Percentiles rank a stretch among this genome's conserved stretches.
These are phyloP conservation scores for Bubo blakistoni DNA, from an alignment of 2,113 vertebrate species.

Conservation along the genomic window DNA sequence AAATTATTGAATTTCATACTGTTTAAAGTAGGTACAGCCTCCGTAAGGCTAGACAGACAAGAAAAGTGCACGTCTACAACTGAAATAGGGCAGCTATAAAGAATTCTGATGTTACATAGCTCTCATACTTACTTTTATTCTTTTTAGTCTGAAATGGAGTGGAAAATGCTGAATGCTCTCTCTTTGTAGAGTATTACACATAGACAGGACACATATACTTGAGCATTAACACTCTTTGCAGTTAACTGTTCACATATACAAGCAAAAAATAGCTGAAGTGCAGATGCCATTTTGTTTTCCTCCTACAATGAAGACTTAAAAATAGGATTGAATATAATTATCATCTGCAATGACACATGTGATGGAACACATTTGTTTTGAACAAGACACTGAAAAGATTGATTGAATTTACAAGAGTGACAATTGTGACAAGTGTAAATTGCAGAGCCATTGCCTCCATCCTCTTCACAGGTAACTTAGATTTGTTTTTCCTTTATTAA, in stretches of 20 bases:
- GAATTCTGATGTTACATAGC: neutral
- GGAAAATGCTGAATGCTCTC: neutral
- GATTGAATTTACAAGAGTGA: neutral
- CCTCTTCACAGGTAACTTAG: neutral
- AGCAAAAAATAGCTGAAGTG: neutral
- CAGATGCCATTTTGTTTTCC: conserved; percentile 18
- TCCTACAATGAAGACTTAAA: conserved; percentile 3
- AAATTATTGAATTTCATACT: neutral
- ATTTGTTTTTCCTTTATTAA: neutral
- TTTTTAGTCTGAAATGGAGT: neutral
- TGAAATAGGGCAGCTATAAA: neutral
- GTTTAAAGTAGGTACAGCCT: neutral
- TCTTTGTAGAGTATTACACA: neutral
- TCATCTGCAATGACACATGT: neutral
- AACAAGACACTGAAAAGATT: neutral
- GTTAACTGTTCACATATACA: neutral
- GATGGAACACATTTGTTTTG: neutral
- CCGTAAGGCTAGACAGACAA: neutral
- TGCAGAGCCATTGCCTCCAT: neutral
- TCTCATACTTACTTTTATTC: neutral
- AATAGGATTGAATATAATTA: conserved; percentile 1
- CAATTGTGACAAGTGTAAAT: neutral
- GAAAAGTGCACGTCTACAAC: neutral
- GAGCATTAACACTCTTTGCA: neutral
- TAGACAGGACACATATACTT: neutral